phyloP scores from a whole-genome alignment of 2,888 invertebrate species.

The Synergus laeviventris region DNA sequence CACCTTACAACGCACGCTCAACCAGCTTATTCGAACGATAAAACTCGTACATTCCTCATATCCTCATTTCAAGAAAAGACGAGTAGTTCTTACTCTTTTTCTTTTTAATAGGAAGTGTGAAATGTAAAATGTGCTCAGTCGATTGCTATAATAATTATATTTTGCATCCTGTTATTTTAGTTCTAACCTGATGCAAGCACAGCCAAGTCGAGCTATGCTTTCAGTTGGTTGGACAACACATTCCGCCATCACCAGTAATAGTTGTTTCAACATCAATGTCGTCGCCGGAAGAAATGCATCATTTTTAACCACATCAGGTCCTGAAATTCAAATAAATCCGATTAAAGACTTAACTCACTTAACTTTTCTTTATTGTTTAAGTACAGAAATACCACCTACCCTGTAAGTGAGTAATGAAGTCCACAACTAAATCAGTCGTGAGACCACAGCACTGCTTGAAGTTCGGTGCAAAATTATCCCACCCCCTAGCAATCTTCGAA shows the following conservation, averaged over 20 bases:
- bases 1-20: constrained; percentile 69
- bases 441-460: constrained; percentile 97
- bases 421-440: constrained; percentile 93
- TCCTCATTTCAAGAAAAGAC: constrained; percentile 20
- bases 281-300: constrained; percentile 74
- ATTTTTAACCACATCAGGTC: constrained; percentile 65
- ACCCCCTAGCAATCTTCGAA: constrained; percentile 83
- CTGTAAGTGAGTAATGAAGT: constrained; percentile 87
- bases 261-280: constrained; percentile 90
- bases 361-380: background rate
- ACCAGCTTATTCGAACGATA: constrained; percentile 21
- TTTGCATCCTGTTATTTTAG: background rate
- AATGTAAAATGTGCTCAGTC: no score
- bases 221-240: constrained; percentile 94
- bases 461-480: constrained; percentile 89
- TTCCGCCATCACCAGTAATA: constrained; percentile 90
- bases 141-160: no score
- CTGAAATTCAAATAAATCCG: constrained; percentile 51
- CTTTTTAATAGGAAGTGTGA: background rate
- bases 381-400: constrained; percentile 71
- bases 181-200: constrained; percentile 87
- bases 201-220: constrained; percentile 92
- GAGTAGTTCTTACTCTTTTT: background rate
- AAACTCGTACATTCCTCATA: constrained; percentile 26
- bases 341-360: constrained; percentile 6